Evolutionary conservation across 2,888 invertebrate genomes (phyloP).

Genomic region (Lobophora halterata): DNA sequence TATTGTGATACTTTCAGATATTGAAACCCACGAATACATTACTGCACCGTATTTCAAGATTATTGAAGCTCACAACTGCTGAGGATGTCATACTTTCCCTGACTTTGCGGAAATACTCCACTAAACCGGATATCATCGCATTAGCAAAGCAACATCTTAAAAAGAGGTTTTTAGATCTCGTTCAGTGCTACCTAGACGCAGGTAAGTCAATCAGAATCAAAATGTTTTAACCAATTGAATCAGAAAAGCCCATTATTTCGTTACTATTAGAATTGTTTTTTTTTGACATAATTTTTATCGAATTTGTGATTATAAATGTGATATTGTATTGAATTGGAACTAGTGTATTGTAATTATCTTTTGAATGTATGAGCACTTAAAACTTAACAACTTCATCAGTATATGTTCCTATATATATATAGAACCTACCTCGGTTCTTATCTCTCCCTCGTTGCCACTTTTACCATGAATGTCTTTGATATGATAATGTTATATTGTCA

Average conservation of each 20-base stretch:
- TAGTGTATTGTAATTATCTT: too few relatives aligned
- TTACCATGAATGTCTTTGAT: conserved; percentile 18
- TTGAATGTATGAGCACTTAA: too few relatives aligned
- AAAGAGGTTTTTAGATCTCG: conserved; percentile 90
- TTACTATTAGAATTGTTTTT: too few relatives aligned
- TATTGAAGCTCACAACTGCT: conserved; percentile 91
- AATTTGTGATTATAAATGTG: conserved; percentile 8
- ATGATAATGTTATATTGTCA: conserved; percentile 35
- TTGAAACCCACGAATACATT: conserved; percentile 90
- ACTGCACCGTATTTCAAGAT: conserved; percentile 91
- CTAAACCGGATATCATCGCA: conserved; percentile 86
- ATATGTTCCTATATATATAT: too few relatives aligned
- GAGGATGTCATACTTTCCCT: conserved; percentile 96
- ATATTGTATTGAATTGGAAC: too few relatives aligned
- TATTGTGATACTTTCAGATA: conserved; percentile 78
- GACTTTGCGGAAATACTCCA: conserved; percentile 89
- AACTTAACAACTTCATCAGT: too few relatives aligned
- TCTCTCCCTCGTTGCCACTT: too few relatives aligned
- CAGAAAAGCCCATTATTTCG: too few relatives aligned
- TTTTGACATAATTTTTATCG: too few relatives aligned
- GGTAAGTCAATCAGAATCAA: too few relatives aligned
- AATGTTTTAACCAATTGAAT: too few relatives aligned
- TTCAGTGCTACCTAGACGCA: conserved; percentile 92
- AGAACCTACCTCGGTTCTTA: too few relatives aligned
- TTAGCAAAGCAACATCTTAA: conserved; percentile 90